Percentiles rank a stretch among this genome's conserved stretches.
These are phyloP conservation scores for Trissolcus brochymenae DNA, from an alignment of 2,888 invertebrate genomes.

Conservation along the genomic window DNA sequence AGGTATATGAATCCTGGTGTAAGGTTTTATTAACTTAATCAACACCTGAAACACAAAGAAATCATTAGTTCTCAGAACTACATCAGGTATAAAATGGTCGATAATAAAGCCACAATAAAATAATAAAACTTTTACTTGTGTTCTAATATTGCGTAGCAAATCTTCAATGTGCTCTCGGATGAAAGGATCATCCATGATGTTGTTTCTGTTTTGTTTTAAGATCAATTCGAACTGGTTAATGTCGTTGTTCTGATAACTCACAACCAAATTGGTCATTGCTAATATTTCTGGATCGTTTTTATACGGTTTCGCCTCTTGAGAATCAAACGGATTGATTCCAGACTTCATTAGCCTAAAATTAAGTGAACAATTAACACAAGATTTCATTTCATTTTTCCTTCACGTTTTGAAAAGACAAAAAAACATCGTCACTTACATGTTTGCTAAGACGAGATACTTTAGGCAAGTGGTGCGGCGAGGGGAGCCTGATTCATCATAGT, in stretches of 20 bases:
- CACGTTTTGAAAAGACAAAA: neutral
- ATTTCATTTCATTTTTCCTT: neutral
- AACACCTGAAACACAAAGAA: conserved; percentile 83
- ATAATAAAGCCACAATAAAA: neutral
- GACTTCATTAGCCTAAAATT: conserved; percentile 96
- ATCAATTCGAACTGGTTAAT: conserved; percentile 99
- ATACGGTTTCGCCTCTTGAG: conserved; percentile 99
- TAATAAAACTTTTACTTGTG: conserved; percentile 74
- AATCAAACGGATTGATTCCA: conserved; percentile 99
- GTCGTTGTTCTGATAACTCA: conserved; percentile 98
- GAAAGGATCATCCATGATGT: conserved; percentile 99
- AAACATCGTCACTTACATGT: conserved; percentile 86
- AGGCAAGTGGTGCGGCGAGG: conserved; percentile 97
- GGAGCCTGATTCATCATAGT: conserved; percentile 99
- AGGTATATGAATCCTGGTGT: conserved; percentile 97
- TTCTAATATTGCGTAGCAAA: conserved; percentile 94
- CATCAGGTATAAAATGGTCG: neutral
- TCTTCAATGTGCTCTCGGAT: conserved; percentile 99
- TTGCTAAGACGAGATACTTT: conserved; percentile 98
- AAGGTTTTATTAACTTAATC: conserved; percentile 97
- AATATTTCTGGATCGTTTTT: conserved; percentile 99
- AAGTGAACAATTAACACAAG: conserved; percentile 38
- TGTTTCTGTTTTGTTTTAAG: conserved; percentile 92
- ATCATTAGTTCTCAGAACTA: neutral
- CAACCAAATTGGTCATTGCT: conserved; percentile 99